phyloP scores from a whole-genome alignment of 1,140 invertebrate species.

The Euura saliciscinereae region DNA sequence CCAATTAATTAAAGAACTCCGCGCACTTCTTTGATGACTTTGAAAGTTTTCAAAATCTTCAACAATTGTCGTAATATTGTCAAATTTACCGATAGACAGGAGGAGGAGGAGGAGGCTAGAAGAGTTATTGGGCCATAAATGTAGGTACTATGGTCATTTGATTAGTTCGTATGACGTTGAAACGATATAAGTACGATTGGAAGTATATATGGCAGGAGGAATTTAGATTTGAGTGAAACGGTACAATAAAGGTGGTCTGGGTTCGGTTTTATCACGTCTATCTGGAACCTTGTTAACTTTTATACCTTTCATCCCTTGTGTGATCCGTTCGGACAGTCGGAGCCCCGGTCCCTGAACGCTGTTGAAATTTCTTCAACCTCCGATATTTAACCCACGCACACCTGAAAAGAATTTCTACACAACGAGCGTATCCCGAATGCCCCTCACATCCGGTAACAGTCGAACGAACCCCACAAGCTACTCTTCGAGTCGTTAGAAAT shows the following conservation, averaged over 20 bases:
- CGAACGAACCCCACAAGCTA: not conserved
- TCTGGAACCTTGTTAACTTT: constrained; percentile 4
- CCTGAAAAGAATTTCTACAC: not conserved
- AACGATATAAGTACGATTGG: too few relatives aligned
- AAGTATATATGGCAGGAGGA: not conserved
- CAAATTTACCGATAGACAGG: too few relatives aligned
- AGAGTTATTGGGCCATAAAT: too few relatives aligned
- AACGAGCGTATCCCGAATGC: not conserved
- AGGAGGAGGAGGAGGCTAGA: too few relatives aligned
- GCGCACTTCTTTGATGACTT: not conserved
- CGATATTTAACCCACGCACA: not conserved
- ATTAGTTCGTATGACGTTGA: too few relatives aligned
- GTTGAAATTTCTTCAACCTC: not conserved
- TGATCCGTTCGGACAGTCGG: not conserved
- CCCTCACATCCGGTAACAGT: not conserved
- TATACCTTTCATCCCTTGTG: constrained; percentile 1
- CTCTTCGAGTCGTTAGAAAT: not conserved
- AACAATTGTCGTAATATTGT: too few relatives aligned
- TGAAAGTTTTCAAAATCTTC: too few relatives aligned
- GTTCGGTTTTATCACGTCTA: not conserved
- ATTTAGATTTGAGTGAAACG: constrained; percentile 5
- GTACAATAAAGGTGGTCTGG: not conserved
- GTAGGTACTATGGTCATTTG: too few relatives aligned
- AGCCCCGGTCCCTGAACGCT: not conserved
- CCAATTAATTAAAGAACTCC: not conserved